Base-by-base conservation (phyloP, 2,888 invertebrate genomes). In the Pristionchus entomophagus region DNA sequence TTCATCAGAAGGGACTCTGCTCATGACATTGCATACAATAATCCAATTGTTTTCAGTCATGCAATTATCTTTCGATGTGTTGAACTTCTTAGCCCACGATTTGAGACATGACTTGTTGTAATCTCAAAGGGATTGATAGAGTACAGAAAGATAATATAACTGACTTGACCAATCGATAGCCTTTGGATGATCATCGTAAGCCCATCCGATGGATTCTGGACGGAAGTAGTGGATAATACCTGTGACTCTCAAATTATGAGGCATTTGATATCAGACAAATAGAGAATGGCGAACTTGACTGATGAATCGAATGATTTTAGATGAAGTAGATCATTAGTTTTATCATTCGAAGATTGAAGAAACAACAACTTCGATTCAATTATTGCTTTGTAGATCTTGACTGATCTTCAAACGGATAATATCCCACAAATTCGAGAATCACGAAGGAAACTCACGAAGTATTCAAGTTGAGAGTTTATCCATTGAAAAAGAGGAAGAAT, bases 41-140 rank as follows among this genome's bases (percentile, higher is more conserved):
- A 45, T 45, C 45, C 8, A 45, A 45, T 62, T 32, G 62, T 26
- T 26, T 8, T 29, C 5, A 62, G 32, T 17, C 29, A 69, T 12
- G 32, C 69, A 69, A 8, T 69, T 38, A 22, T 69, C 38, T 4
- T 38, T 38, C 22, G 38, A 38, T 3, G 38, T 22, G 69, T 69
- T 69, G 38, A 22, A 69, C 22, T 69, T 69, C 14, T 22, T 69
- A 22, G 38, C 22, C 69, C 69, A 69, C 6, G 35, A 38, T 22
- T 14, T 38, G 38, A 69, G 69, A 69, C 69, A 69, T 22, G 69
- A 38, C 22, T 69, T 6, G 22, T 69, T 69, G 69, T 69, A 69
- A 22, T 35, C 69, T 69, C 17, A 69, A 69, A 22, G 12, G 19
- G 19, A n/a, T 38, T n/a, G 4, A n/a, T 35, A 69, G 5, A 1